Percentiles rank a stretch among this genome's conserved stretches.
These are phyloP conservation scores for Psammodynastes pulverulentus DNA, from an alignment of 2,113 vertebrate genomes.

Conservation along the genomic window DNA sequence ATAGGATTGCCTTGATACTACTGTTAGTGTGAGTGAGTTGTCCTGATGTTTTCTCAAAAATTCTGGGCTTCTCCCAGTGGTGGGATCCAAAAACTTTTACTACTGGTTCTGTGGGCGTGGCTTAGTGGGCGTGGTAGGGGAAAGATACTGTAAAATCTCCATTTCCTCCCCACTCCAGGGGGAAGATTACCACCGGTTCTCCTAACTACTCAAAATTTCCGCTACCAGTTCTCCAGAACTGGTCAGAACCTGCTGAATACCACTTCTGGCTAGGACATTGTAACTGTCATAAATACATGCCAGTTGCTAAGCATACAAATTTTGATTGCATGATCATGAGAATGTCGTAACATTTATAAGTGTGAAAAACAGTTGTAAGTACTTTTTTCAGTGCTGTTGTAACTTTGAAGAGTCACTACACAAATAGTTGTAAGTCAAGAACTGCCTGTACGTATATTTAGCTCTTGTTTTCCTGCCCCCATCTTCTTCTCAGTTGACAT, in stretches of 20 bases:
- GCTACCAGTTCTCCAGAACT: too few relatives aligned
- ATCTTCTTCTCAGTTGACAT: neutral
- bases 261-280: neutral
- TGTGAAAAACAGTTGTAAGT: neutral
- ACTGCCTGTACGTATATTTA: neutral
- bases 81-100: too few relatives aligned
- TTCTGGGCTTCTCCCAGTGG: too few relatives aligned
- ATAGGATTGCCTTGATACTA: neutral
- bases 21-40: neutral
- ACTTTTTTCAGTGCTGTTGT: neutral
- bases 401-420: neutral
- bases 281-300: neutral
- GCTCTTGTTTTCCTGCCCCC: conserved; percentile 27
- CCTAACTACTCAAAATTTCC: too few relatives aligned
- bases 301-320: neutral
- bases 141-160: too few relatives aligned
- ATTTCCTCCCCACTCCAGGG: too few relatives aligned
- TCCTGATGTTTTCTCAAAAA: neutral
- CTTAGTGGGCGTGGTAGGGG: too few relatives aligned
- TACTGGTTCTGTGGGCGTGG: too few relatives aligned
- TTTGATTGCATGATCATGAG: neutral
- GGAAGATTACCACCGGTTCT: too few relatives aligned
- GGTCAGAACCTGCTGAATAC: too few relatives aligned
- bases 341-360: neutral
- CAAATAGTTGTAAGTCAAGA: neutral